Conservation (phyloP, 2,113 vertebrate genomes). For the Hyperopisus bebe region DNA sequence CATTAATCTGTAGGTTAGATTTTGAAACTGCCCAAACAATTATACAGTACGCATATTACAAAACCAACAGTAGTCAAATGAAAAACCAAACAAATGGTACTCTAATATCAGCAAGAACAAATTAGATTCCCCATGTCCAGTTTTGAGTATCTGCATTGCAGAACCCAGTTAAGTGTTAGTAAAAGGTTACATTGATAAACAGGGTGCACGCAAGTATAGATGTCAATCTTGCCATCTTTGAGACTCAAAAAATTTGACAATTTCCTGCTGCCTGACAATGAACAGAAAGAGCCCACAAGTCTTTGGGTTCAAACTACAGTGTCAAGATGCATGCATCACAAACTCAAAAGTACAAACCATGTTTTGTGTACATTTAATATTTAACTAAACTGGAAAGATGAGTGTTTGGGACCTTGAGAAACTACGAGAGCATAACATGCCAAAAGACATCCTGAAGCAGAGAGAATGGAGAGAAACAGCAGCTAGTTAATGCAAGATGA, state of each 20-base stretch:
- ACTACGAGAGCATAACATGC: slow-evolving; percentile 28
- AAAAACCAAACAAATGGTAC: neutral
- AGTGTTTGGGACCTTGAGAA: slow-evolving; percentile 23
- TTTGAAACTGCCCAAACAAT: neutral
- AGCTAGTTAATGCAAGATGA: slow-evolving; percentile 33
- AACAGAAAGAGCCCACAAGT: neutral
- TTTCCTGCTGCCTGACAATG: neutral
- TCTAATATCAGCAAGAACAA: neutral
- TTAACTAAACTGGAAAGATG: slow-evolving; percentile 33
- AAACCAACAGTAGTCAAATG: neutral
- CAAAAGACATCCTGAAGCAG: neutral
- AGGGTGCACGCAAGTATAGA: neutral
- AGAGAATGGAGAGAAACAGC: slow-evolving; percentile 24
- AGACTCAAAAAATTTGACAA: neutral
- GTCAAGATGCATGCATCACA: neutral
- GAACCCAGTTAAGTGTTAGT: neutral
- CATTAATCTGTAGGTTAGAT: neutral
- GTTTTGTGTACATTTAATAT: neutral
- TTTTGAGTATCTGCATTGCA: neutral
- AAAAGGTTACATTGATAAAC: neutral
- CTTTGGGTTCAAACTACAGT: neutral
- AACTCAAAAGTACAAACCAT: neutral
- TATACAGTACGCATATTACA: neutral
- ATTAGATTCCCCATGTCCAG: neutral
- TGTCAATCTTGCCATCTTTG: neutral